Conservation (phyloP, 2,113 vertebrate species). For the Phasianus colchicus region DNA sequence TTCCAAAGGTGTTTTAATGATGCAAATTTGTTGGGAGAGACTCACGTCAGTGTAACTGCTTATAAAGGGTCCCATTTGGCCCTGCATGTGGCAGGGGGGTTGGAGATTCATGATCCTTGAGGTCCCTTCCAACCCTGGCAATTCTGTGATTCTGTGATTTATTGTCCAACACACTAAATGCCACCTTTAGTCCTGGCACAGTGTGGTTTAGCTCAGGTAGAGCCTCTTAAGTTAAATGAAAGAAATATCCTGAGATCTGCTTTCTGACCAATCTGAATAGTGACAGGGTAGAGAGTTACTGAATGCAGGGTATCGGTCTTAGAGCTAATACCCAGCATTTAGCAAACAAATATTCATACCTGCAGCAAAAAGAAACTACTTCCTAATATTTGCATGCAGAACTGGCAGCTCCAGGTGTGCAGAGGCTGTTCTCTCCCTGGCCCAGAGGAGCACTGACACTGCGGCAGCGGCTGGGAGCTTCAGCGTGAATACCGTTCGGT, state of each 20-base stretch:
- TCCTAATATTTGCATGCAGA: neutral
- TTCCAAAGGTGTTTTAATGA: conserved; percentile 59
- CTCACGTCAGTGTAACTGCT: neutral
- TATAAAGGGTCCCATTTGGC: conserved; percentile 31
- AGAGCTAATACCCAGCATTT: neutral
- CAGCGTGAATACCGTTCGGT: neutral
- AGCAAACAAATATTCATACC: neutral
- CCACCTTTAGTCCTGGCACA: neutral
- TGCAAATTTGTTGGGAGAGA: conserved; percentile 56
- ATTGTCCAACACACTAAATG: neutral
- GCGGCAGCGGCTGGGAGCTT: accelerated
- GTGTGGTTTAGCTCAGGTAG: neutral
- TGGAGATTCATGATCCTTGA: too few relatives aligned
- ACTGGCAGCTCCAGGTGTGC: neutral
- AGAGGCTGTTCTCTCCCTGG: neutral
- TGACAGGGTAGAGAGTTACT: neutral
- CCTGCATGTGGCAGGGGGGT: too few relatives aligned
- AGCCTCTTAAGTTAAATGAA: neutral
- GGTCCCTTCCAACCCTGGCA: too few relatives aligned
- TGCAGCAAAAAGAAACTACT: neutral
- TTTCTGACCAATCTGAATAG: neutral
- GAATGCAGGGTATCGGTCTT: accelerated
- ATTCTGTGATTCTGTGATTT: too few relatives aligned
- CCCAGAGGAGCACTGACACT: neutral
- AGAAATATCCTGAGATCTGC: neutral